These are phyloP conservation scores for Lottia scabra DNA, from an alignment of 2,888 invertebrate species.

Conservation along the genomic window DNA sequence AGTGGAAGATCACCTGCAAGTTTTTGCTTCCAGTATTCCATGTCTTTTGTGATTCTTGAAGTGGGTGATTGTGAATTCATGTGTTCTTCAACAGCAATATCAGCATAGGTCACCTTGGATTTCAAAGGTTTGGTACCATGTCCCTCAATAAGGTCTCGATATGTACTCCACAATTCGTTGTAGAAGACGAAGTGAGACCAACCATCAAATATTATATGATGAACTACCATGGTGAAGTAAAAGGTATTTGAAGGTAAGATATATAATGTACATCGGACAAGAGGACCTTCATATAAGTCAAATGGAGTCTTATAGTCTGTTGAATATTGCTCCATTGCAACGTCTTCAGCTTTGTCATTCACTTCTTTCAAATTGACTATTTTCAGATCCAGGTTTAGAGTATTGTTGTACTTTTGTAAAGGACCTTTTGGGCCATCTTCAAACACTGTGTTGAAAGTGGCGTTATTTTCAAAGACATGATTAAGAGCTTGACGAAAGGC, in stretches of 20 bases:
- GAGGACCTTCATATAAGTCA: conserved; percentile 11
- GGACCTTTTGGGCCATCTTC: conserved; percentile 1
- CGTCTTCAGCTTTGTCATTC: not conserved
- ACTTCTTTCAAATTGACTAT: not conserved
- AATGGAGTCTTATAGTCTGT: conserved; percentile 16
- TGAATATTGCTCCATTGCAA: conserved; percentile 7
- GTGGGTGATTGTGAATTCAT: not conserved
- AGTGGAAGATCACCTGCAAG: not conserved
- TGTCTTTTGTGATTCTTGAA: not conserved
- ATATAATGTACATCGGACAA: conserved; percentile 11
- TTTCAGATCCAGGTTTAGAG: not conserved
- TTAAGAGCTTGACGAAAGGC: conserved; percentile 7
- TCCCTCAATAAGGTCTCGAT: not conserved
- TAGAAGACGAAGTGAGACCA: not conserved
- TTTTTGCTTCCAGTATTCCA: not conserved
- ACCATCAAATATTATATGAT: not conserved
- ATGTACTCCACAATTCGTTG: not conserved
- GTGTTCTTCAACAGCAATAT: not conserved
- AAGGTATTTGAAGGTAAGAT: not conserved
- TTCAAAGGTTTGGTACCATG: not conserved
- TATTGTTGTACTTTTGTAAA: not conserved
- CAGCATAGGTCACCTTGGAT: not conserved
- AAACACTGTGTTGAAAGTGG: conserved; percentile 2
- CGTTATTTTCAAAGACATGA: not conserved
- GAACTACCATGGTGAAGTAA: not conserved